phyloP scores from a whole-genome alignment of 2,113 vertebrate genomes.

The Dinomys branickii region DNA sequence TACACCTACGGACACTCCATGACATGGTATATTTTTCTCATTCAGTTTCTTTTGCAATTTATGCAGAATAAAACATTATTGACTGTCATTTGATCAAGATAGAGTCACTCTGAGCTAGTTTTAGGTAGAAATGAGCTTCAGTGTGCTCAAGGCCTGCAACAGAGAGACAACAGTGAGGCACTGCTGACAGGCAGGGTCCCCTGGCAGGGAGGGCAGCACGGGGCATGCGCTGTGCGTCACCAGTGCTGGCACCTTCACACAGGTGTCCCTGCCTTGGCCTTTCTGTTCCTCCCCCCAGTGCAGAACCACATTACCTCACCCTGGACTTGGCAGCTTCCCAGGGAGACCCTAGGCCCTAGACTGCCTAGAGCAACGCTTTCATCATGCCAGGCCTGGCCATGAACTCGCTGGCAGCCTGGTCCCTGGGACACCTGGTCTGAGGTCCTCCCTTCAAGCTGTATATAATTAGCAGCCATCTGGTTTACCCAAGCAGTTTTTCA shows the following conservation, averaged over 20 bases:
- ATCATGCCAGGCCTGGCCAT: rapidly evolving
- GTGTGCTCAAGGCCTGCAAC: background rate
- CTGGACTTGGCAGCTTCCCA: background rate
- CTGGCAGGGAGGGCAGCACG: rapidly evolving
- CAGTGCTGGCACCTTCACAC: background rate
- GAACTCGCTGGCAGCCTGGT: background rate
- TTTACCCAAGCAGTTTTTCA: background rate
- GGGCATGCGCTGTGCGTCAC: rapidly evolving
- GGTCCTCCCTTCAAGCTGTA: background rate
- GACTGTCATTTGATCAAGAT: background rate
- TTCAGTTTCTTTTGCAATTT: conserved; percentile 5
- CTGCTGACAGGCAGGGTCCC: rapidly evolving
- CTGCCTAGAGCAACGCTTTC: background rate
- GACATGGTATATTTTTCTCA: background rate
- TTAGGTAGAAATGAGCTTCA: background rate
- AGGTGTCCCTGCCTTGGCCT: background rate
- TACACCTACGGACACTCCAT: background rate
- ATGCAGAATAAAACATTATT: background rate
- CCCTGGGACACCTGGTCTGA: background rate
- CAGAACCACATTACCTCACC: too few species aligned
- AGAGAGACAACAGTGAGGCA: rapidly evolving
- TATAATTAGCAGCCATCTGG: background rate
- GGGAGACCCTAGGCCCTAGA: background rate
- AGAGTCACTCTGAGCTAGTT: background rate
- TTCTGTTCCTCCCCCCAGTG: background rate